Evolutionary conservation across 1,140 invertebrate species (phyloP), one percentile per base, ranked within the genome.

Genomic region (Armadillidium nasatum): DNA sequence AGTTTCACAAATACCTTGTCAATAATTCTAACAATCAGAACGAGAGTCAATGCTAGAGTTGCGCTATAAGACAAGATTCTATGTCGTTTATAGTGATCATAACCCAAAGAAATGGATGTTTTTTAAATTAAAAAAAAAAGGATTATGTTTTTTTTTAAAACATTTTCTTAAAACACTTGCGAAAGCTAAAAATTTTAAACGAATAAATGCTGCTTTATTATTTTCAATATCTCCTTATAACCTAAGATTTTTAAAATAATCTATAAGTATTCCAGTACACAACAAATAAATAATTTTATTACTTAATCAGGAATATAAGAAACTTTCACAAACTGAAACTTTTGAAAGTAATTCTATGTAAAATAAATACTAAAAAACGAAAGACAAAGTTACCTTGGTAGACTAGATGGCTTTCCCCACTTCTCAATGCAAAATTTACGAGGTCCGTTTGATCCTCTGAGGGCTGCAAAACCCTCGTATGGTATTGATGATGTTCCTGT

Each of bases 401-500:
- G 88, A 83, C 94, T 96, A 82, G 95, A 94, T 23, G 94, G 91
- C 83, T 94, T 93, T 72, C 96, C 96, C 96, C 96, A 98, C 84
- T 97, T 97, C 86, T 99, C 97, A 82, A 99, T 96, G 84, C 96
- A 98, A 86, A 98, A 99, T 82, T 96, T 95, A 13, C 96, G 88
- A 11, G 95, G 95, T 3, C 97, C 96, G 75, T 95, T 97, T 0
- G 94, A 96, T 11, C 97, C 96, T 50, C 96, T 87, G 43, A 99
- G 86, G 11, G 95, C 95, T 0, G 95, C 89, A 86, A 99, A 99
- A 9, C 96, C 97, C 85, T 99, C 96, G 84, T 95, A 98, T 0
- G 97, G 97, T 81, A 99, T 95, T 82, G 94, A 96, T 0, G 95
- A 97, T 0, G 96, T 98, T 15, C 96, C 96, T 7, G 97, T 99